These are phyloP conservation scores for Neolamprologus multifasciatus DNA, from an alignment of 2,797 vertebrate genomes.

Conservation along the genomic window DNA sequence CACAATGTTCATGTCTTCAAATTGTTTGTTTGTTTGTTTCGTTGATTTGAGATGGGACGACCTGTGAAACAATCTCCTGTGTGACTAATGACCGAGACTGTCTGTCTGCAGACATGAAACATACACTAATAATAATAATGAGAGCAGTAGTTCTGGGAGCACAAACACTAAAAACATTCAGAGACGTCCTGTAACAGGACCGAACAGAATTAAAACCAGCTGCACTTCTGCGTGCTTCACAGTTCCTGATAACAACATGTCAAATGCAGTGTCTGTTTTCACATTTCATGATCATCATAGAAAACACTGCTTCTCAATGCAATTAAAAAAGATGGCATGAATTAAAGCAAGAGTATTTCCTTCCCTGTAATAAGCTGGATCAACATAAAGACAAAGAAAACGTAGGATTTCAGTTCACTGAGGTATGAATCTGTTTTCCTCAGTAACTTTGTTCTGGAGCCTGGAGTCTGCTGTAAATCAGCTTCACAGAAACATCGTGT, in stretches of 20 bases:
- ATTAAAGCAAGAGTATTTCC: not conserved
- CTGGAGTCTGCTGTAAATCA: fast-evolving
- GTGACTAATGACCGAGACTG: not conserved
- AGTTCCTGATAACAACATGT: not conserved
- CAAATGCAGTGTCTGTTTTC: not conserved
- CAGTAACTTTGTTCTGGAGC: not conserved
- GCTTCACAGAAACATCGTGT: fast-evolving
- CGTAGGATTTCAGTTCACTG: fast-evolving
- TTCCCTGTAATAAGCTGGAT: not conserved
- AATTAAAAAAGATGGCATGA: not conserved
- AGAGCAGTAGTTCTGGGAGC: fast-evolving
- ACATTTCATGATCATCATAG: not conserved
- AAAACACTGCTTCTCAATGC: fast-evolving
- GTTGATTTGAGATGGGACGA: fast-evolving
- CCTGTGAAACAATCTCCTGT: fast-evolving
- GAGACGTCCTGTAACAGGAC: fast-evolving
- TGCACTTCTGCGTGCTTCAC: fast-evolving
- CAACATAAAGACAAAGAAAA: not conserved
- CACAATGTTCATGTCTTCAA: fast-evolving
- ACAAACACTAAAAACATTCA: not conserved
- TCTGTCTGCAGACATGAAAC: fast-evolving
- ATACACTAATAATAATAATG: fast-evolving
- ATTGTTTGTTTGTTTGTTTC: fast-evolving
- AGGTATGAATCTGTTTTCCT: not conserved
- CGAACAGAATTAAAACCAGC: fast-evolving